Conservation (phyloP, 2,113 vertebrate genomes). For the Oenanthe melanoleuca region DNA sequence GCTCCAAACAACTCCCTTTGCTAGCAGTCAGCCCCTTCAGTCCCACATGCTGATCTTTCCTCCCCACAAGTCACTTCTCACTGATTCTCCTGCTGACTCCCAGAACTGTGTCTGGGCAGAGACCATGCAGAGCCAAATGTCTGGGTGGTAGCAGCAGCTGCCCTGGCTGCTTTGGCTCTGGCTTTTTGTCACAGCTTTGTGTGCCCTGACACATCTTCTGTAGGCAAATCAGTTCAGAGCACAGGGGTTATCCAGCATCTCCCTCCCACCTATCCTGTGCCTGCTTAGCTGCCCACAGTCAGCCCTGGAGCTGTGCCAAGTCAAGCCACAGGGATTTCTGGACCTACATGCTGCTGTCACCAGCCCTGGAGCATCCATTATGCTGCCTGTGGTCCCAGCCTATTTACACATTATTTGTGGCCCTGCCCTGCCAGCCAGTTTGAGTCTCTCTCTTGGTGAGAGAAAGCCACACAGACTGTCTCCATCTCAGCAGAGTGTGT, state of each 20-base stretch:
- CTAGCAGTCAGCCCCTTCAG: neutral
- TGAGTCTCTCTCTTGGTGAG: neutral
- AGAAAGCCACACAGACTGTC: neutral
- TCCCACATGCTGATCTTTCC: neutral
- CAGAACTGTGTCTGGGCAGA: neutral
- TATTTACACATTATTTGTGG: neutral
- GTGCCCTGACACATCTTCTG: neutral
- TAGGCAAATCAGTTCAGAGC: neutral
- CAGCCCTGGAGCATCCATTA: neutral
- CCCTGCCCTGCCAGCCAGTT: neutral
- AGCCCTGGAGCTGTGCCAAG: neutral
- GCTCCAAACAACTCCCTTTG: neutral
- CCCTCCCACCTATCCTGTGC: neutral
- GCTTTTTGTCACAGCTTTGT: neutral
- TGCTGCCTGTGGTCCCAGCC: neutral
- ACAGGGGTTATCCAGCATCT: neutral
- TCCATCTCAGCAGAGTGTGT: neutral
- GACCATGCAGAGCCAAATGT: neutral
- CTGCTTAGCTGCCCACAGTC: neutral
- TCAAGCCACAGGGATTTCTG: neutral
- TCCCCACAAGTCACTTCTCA: neutral
- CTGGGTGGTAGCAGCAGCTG: neutral
- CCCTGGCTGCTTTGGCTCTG: neutral
- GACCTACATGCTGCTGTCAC: rapidly evolving
- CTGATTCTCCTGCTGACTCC: neutral